A percentile compares a stretch with the other conserved stretches of the same genome.
Evolutionary conservation across 2,797 vertebrate species (phyloP).

Genomic region (Acrossocheilus fasciatus): DNA sequence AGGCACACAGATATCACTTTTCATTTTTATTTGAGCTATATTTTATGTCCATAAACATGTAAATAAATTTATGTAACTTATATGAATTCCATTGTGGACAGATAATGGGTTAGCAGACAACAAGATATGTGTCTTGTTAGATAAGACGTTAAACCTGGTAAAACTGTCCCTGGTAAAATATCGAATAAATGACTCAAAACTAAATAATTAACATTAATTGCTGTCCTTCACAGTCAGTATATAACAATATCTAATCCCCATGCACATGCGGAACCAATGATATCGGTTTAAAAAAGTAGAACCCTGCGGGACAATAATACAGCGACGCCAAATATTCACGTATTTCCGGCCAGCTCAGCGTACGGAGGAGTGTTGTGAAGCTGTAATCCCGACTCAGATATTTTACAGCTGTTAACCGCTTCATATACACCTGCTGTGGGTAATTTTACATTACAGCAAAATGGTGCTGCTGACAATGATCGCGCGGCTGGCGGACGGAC

Average conservation of each 20-base stretch:
- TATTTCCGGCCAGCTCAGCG: slow-evolving; percentile 87
- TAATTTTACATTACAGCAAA: slow-evolving; percentile 50
- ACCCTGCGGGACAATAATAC: slow-evolving; percentile 55
- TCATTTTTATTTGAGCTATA: background rate
- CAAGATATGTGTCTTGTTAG: background rate
- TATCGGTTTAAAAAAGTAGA: background rate
- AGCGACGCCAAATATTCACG: slow-evolving; percentile 51
- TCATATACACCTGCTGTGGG: slow-evolving; percentile 14
- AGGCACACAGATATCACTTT: background rate
- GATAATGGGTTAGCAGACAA: background rate
- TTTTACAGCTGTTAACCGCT: slow-evolving; percentile 25
- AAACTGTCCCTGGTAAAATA: background rate
- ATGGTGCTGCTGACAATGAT: slow-evolving; percentile 99
- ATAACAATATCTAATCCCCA: background rate
- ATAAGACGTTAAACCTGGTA: background rate
- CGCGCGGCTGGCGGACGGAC: slow-evolving; percentile 93
- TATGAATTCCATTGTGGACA: background rate
- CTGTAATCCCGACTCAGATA: slow-evolving; percentile 30
- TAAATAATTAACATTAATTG: background rate
- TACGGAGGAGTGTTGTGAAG: slow-evolving; percentile 72
- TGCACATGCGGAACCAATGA: slow-evolving; percentile 36
- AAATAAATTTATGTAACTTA: background rate
- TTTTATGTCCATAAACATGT: background rate
- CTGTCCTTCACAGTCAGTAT: too few species aligned
- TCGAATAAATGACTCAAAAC: background rate